Evolutionary conservation across 53 echinoderm and acorn worm species (phyloP).

Genomic region (Apostichopus leukothele): DNA sequence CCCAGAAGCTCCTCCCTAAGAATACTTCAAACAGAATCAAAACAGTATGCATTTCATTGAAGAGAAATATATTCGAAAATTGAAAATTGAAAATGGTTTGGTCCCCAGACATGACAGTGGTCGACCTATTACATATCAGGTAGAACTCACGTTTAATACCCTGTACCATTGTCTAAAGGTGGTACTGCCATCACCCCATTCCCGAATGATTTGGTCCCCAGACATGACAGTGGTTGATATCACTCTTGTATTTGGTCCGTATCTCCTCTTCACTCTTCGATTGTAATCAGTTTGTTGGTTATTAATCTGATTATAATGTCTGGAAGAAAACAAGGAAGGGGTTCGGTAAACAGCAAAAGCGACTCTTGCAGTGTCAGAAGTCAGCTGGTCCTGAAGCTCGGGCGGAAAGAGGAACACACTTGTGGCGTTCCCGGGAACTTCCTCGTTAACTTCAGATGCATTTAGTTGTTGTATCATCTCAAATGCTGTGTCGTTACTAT

Average conservation of each 20-base stretch:
- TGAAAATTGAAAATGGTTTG: no score
- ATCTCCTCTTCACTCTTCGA: background rate
- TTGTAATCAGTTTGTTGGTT: background rate
- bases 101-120: background rate
- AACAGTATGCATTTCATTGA: no score
- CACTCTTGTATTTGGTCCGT: constrained; percentile 10
- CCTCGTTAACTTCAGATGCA: background rate
- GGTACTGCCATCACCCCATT: background rate
- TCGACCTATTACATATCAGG: background rate
- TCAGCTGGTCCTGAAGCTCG: background rate
- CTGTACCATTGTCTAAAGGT: constrained; percentile 18
- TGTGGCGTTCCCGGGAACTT: background rate
- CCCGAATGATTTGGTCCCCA: background rate
- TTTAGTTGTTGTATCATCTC: background rate
- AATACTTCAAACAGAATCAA: no score
- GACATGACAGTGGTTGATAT: background rate
- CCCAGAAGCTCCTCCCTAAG: no score
- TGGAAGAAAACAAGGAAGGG: constrained; percentile 3
- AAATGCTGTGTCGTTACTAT: background rate
- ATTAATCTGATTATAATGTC: background rate
- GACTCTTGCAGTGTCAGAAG: background rate
- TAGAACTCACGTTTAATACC: background rate
- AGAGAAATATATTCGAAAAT: no score
- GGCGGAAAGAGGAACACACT: background rate
- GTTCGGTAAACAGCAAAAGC: constrained; percentile 20